Percentiles rank a stretch among this genome's conserved stretches.
Evolutionary conservation across 2,113 vertebrate species (phyloP).

Genomic region (Syrrhaptes paradoxus): DNA sequence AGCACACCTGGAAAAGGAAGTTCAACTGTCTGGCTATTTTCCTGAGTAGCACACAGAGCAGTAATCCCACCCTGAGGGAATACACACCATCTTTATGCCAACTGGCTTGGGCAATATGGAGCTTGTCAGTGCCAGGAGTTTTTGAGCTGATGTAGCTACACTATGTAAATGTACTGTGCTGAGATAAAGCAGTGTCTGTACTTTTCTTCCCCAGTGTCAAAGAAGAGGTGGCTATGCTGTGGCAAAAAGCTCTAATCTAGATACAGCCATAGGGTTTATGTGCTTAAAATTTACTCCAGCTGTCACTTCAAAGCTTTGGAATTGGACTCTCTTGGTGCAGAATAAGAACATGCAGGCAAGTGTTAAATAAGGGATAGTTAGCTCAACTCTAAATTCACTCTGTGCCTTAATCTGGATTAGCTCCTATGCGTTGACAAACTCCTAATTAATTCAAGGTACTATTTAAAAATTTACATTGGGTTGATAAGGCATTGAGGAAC

Average conservation of each 20-base stretch:
- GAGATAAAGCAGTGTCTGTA: not conserved
- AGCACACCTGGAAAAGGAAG: not conserved
- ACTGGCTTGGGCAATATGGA: not conserved
- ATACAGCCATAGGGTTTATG: not conserved
- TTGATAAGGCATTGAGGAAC: not conserved
- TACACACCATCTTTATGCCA: not conserved
- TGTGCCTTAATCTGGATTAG: not conserved
- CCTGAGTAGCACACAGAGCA: not conserved
- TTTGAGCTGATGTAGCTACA: not conserved
- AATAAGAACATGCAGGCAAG: not conserved
- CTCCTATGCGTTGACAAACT: not conserved
- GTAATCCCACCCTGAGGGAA: not conserved
- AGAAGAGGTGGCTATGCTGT: not conserved
- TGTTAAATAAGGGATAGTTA: not conserved
- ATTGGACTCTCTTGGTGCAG: not conserved
- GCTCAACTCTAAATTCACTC: not conserved
- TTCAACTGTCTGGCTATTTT: not conserved
- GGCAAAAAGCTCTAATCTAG: not conserved
- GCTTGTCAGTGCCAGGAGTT: not conserved
- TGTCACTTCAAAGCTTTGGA: not conserved
- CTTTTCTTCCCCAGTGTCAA: not conserved
- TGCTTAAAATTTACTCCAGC: not conserved
- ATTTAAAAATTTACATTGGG: not conserved
- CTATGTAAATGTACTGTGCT: not conserved
- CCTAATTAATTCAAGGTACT: not conserved